Evolutionary conservation across 2,888 invertebrate species (phyloP).

Genomic region (Pristionchus exspectatus): DNA sequence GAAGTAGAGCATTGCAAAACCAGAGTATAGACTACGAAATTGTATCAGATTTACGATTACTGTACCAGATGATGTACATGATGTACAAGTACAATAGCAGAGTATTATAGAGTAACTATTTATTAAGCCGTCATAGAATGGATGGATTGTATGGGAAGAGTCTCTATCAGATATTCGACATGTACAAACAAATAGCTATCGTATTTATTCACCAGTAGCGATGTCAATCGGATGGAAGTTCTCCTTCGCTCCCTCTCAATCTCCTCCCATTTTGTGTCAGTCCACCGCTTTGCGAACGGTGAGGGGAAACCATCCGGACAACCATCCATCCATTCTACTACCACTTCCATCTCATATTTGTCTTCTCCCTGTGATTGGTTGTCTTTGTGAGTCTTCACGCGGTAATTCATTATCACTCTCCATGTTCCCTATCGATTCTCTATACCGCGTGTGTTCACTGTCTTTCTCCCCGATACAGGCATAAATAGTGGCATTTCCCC

Average conservation of each 20-base stretch:
- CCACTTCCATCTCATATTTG: not conserved
- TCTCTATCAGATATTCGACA: slow-evolving; percentile 11
- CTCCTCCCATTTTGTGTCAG: slow-evolving; percentile 36
- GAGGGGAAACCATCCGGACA: not conserved
- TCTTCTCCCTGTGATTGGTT: slow-evolving; percentile 1
- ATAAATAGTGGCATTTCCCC: slow-evolving; percentile 40
- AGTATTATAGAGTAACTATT: not conserved
- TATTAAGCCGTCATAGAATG: not conserved
- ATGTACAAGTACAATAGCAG: not conserved
- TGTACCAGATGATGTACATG: not conserved
- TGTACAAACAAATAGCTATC: slow-evolving; percentile 23
- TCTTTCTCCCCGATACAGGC: slow-evolving; percentile 1
- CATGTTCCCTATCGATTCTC: slow-evolving; percentile 2
- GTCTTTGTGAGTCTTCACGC: not conserved
- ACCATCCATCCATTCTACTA: not conserved
- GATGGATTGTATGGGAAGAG: slow-evolving; percentile 11
- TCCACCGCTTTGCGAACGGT: not conserved
- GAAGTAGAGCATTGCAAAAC: not conserved
- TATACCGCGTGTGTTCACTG: not conserved
- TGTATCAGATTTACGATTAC: slow-evolving; percentile 16
- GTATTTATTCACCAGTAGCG: slow-evolving; percentile 38
- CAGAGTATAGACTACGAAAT: not conserved
- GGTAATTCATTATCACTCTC: slow-evolving; percentile 15
- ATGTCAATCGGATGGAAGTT: slow-evolving; percentile 35
- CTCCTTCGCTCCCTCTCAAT: not conserved